Percentiles rank a stretch among this genome's conserved stretches.
Evolutionary conservation across 2,113 vertebrate species (phyloP).

Genomic region (Odobenus rosmarus): DNA sequence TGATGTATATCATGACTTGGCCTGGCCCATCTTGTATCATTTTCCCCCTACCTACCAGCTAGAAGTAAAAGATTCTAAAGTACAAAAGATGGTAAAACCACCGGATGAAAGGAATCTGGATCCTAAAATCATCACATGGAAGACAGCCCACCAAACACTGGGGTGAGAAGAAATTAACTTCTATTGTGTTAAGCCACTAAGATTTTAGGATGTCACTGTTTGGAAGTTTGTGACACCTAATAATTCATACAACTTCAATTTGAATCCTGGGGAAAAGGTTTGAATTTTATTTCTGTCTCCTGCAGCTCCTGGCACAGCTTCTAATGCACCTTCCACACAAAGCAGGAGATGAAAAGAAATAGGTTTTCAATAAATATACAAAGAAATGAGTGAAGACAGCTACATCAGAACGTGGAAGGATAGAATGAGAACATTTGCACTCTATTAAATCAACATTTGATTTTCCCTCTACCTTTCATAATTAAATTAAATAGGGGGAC

Average conservation of each 20-base stretch:
- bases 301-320: neutral
- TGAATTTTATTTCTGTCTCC: neutral
- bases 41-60: neutral
- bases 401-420: neutral
- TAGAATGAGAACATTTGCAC: neutral
- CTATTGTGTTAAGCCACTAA: neutral
- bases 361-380: neutral
- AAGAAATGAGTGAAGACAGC: neutral
- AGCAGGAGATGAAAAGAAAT: neutral
- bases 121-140: neutral
- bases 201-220: neutral
- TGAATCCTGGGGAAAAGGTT: neutral
- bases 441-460: neutral
- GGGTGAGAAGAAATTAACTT: neutral
- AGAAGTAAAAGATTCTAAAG: neutral
- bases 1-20: neutral
- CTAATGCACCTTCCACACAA: neutral
- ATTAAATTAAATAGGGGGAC: neutral
- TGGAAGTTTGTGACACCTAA: neutral
- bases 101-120: neutral
- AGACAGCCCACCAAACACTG: neutral
- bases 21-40: neutral
- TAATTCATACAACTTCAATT: neutral
- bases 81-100: neutral
- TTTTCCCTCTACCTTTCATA: neutral